A percentile compares a stretch with the other conserved stretches of the same genome.
phyloP scores from a whole-genome alignment of 2,113 vertebrate species.

The Vidua macroura region DNA sequence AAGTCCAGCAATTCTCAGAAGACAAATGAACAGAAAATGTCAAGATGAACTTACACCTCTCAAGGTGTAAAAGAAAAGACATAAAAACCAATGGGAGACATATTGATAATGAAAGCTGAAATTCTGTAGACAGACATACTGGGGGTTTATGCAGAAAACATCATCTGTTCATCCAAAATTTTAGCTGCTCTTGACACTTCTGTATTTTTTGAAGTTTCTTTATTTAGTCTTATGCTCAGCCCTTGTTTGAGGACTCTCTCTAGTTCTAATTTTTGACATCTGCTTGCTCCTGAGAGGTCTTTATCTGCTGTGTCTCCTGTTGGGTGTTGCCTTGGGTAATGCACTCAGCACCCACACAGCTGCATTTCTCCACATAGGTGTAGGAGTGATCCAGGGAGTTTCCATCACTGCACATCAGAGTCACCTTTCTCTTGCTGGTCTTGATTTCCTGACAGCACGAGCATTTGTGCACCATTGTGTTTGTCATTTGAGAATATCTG shows the following conservation, averaged over 20 bases:
- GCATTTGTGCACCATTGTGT: constrained; percentile 44
- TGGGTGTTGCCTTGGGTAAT: background rate
- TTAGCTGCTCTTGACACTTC: constrained; percentile 36
- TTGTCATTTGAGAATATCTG: constrained; percentile 69
- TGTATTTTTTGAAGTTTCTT: background rate
- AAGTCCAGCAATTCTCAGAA: background rate
- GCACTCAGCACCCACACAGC: constrained; percentile 57
- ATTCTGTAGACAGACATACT: background rate
- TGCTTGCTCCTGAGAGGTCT: background rate
- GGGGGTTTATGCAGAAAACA: background rate
- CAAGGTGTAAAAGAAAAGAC: background rate
- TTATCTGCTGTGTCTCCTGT: background rate
- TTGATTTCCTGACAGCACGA: constrained; percentile 71
- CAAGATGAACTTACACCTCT: background rate
- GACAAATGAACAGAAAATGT: background rate
- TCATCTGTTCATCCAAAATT: background rate
- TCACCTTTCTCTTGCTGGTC: constrained; percentile 49
- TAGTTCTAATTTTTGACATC: background rate
- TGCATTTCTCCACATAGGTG: constrained; percentile 68
- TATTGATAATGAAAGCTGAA: background rate
- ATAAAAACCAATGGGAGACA: background rate
- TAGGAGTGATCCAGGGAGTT: constrained; percentile 50
- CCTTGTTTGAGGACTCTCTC: background rate
- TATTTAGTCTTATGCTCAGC: background rate
- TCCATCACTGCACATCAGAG: constrained; percentile 46